Evolutionary conservation across 2,888 invertebrate genomes (phyloP), one percentile per base, ranked within the genome.

Genomic region (Leptinotarsa haldemani): DNA sequence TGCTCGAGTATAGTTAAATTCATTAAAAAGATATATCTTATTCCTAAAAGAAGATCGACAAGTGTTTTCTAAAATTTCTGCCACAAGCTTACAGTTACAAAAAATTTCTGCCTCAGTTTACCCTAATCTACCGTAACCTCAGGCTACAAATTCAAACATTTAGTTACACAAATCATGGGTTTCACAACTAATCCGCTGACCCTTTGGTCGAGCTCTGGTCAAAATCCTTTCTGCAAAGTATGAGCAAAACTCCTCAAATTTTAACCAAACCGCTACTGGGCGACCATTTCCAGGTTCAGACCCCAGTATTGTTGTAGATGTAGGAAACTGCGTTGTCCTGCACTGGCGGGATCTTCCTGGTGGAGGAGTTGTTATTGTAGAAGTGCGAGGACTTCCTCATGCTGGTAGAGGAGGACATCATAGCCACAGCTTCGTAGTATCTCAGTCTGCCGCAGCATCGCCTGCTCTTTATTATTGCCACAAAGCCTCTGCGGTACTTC

Each of bases 401-500:
- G 81, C 94, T 94, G 0, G 95, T 94, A 66, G 95, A 95, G 3
- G 95, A 95, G 0, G 95, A 95, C 88, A 94, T 94, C 86, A 95
- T 90, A 18, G 94, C 94, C 25, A 95, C 94, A 15, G 95, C 94
- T 86, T 95, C 95, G 86, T 96, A 96, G 86, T 95, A 95, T 74
- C 95, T 91, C 76, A 96, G 89, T 73, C 95, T 91, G 48, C 95
- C 95, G 85, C 96, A 96, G 87, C 96, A 96, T 48, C 93, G 93
- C 79, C 95, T 91, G 80, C 95, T 95, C 87, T 94, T 94, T 63
- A 96, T 90, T 78, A 97, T 95, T 20, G 95, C 96, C 58, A 94
- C 92, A 86, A 98, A 97, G 4, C 97, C 97, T 74, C 94, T 92
- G 16, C 97, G 90, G 87, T 95, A 98, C 87, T 97, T 97, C 86